These are phyloP conservation scores for Sebastes oblongus DNA, from an alignment of 2,797 vertebrate species.

Conservation along the genomic window DNA sequence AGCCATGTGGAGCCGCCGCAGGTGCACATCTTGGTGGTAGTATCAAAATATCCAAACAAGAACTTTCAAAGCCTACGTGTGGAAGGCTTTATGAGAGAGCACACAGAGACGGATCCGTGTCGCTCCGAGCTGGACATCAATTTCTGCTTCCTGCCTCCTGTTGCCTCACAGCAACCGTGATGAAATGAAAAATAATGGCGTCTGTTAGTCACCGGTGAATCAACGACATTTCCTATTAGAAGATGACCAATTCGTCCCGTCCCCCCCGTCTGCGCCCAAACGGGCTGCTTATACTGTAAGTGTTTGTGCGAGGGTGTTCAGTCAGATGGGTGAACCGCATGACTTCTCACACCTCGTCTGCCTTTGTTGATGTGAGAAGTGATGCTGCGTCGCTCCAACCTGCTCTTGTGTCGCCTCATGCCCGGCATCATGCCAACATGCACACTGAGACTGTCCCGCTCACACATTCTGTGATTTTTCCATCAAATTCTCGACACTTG, in stretches of 20 bases:
- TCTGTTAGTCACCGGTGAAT: slow-evolving; percentile 57
- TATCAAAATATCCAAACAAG: slow-evolving; percentile 54
- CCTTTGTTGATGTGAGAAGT: slow-evolving; percentile 71
- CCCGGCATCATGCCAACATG: slow-evolving; percentile 19
- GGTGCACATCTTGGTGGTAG: slow-evolving; percentile 33
- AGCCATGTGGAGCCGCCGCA: slow-evolving; percentile 38
- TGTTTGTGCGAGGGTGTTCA: slow-evolving; percentile 9
- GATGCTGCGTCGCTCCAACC: slow-evolving; percentile 53
- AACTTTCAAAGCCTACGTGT: slow-evolving; percentile 38
- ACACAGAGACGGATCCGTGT: slow-evolving; percentile 17
- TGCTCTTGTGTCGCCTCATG: slow-evolving; percentile 38
- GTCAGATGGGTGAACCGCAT: slow-evolving; percentile 68
- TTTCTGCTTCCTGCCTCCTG: slow-evolving; percentile 45
- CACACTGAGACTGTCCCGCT: slow-evolving; percentile 14
- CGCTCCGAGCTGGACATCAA: slow-evolving; percentile 36
- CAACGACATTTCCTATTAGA: slow-evolving; percentile 56
- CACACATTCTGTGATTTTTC: slow-evolving; percentile 36
- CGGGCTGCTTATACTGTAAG: slow-evolving; percentile 20
- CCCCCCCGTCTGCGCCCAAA: background rate
- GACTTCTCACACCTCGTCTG: slow-evolving; percentile 64
- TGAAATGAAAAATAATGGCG: slow-evolving; percentile 51
- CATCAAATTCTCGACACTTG: slow-evolving; percentile 21
- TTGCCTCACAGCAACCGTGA: slow-evolving; percentile 24
- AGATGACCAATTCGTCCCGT: slow-evolving; percentile 32
- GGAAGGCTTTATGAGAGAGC: slow-evolving; percentile 5